phyloP scores from a whole-genome alignment of 2,113 vertebrate species.

The Aspiorhynchus laticeps region DNA sequence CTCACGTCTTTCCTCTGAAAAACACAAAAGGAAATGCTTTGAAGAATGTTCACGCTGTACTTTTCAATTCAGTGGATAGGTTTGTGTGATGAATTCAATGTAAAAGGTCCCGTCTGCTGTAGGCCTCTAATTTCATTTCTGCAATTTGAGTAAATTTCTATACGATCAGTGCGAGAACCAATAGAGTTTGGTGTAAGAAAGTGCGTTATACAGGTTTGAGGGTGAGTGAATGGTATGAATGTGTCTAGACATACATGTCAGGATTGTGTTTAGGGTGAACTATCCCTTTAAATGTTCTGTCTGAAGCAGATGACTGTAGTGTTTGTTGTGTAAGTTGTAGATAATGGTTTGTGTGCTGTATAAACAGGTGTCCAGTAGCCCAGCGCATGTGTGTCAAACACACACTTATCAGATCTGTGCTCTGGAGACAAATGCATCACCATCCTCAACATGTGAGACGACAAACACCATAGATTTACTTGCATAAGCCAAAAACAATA shows the following conservation, averaged over 20 bases:
- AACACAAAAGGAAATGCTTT: neutral
- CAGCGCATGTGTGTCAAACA: neutral
- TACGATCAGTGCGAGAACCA: neutral
- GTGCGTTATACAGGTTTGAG: neutral
- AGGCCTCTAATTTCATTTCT: neutral
- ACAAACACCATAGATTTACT: neutral
- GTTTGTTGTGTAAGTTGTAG: conserved; percentile 11
- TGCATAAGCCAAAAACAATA: neutral
- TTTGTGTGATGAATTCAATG: neutral
- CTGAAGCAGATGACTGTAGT: neutral
- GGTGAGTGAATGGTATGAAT: neutral
- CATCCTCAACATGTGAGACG: neutral
- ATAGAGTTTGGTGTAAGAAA: neutral
- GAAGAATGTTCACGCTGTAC: neutral
- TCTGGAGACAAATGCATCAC: neutral
- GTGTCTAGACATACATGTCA: neutral
- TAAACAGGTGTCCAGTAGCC: neutral
- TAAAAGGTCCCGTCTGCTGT: neutral
- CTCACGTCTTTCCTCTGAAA: neutral
- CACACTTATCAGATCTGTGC: neutral
- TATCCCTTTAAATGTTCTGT: conserved; percentile 19
- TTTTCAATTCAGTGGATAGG: neutral
- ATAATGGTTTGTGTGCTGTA: conserved; percentile 18
- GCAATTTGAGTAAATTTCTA: neutral
- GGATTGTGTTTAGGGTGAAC: conserved; percentile 7